Base-by-base conservation (phyloP, 2,888 invertebrate genomes). In the Pseudococcus jackbeardsleyi region DNA sequence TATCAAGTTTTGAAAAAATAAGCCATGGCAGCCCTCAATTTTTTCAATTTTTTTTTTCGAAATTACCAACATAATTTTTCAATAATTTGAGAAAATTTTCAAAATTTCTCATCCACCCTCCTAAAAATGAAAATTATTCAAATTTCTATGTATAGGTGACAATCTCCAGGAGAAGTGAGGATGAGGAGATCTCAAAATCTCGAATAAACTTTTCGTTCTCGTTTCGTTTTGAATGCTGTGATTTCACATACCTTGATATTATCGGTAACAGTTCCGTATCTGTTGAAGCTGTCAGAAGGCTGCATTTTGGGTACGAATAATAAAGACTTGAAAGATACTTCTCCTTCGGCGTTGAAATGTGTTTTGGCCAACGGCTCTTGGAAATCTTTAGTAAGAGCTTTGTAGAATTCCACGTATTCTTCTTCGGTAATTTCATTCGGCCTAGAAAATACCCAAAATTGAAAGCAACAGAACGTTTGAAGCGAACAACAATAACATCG, bases 331-430 rank as follows among this genome's bases (percentile, higher is more conserved):
- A 99, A 99, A 9, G 98, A 98, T 9, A 99, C 99, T 93, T 99
- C 99, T 89, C 99, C 99, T 93, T 99, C 99, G 39, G 99, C 99
- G 89, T 98, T 95, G 92, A 99, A 99, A 93, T 99, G 99, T 7
- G 96, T 96, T 91, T 96, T 95, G 3, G 96, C 94, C 84, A 99
- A 92, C 12, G 98, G 98, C 86, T 96, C 95, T 89, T 95, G 94
- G 1, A 93, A 92, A 92, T 98, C 98, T 92, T 98, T 98, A 86
- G 98, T 98, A 90, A 99, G 94, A 46, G 96, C 95, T 92, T 97
- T 97, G 93, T 99, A 99, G 93, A 99, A 99, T 91, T 96, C 96
- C 89, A 94, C 94, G 93, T 99, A 99, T 92, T 99, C 99, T 12
- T 95, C 94, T 89, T 97, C 96, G 8, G 93, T 93, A 42, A 99